phyloP scores from a whole-genome alignment of 2,113 vertebrate genomes.

The Amblyopsis rosae region DNA sequence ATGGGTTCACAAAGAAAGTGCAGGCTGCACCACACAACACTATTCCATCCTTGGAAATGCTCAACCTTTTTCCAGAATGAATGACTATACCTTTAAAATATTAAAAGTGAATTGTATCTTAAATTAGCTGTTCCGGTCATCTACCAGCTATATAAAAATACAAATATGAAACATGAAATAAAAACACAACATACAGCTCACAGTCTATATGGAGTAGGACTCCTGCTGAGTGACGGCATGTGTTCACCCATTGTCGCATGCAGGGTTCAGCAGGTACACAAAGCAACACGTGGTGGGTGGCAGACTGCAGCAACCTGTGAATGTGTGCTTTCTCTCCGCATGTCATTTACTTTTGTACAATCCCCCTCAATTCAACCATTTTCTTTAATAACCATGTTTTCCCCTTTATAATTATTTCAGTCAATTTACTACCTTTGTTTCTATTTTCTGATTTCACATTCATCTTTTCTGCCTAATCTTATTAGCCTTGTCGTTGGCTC shows the following conservation, averaged over 20 bases:
- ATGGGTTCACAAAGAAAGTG: no score
- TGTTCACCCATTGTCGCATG: neutral
- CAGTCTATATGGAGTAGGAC: neutral
- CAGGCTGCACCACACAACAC: no score
- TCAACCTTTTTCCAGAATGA: no score
- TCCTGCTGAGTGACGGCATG: neutral
- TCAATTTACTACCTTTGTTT: constrained; percentile 31
- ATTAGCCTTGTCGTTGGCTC: constrained; percentile 49
- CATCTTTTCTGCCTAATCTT: constrained; percentile 46
- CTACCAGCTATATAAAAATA: no score
- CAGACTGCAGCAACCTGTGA: constrained; percentile 18
- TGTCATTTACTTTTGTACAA: constrained; percentile 44
- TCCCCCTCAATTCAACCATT: constrained; percentile 51
- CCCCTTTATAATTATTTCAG: constrained; percentile 33
- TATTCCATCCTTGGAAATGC: no score
- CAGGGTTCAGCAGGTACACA: constrained; percentile 2
- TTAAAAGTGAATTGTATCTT: no score
- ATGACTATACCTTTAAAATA: no score
- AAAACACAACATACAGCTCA: no score
- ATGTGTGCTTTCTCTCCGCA: constrained; percentile 20
- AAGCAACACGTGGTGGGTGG: constrained; percentile 7
- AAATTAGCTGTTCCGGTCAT: no score
- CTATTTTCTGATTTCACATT: constrained; percentile 42
- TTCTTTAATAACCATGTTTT: constrained; percentile 49
- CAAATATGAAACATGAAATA: no score